phyloP scores from a whole-genome alignment of 2,797 vertebrate genomes.

The Spatula versicolor region DNA sequence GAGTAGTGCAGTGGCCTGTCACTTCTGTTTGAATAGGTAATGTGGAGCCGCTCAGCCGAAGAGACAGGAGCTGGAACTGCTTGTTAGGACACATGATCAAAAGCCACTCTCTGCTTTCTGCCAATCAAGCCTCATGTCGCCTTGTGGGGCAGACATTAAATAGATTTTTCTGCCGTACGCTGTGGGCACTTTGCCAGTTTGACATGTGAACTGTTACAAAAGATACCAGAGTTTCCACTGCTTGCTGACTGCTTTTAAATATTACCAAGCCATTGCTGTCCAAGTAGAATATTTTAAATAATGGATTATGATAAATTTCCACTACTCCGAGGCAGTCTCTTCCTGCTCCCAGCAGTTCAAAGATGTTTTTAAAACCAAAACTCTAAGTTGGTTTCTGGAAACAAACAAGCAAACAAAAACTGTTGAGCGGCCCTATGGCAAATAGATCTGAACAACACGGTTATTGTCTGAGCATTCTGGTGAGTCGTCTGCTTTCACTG shows the following conservation, averaged over 20 bases:
- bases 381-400: slow-evolving; percentile 50
- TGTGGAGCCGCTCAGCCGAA: slow-evolving; percentile 91
- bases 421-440: slow-evolving; percentile 22
- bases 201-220: slow-evolving; percentile 92
- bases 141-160: slow-evolving; percentile 94
- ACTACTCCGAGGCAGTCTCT: slow-evolving; percentile 47
- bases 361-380: slow-evolving; percentile 48
- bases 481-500: slow-evolving; percentile 46
- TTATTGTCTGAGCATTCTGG: slow-evolving; percentile 44
- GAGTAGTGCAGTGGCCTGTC: slow-evolving; percentile 89
- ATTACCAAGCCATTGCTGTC: slow-evolving; percentile 80
- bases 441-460: slow-evolving; percentile 46
- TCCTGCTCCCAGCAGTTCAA: slow-evolving; percentile 62
- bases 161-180: slow-evolving; percentile 88
- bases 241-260: slow-evolving; percentile 84
- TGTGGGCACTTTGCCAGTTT: slow-evolving; percentile 89
- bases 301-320: slow-evolving; percentile 74
- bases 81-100: slow-evolving; percentile 99
- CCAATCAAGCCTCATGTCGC: slow-evolving; percentile 95
- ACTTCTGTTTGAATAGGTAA: slow-evolving; percentile 99
- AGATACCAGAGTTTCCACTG: slow-evolving; percentile 82
- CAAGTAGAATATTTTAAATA: slow-evolving; percentile 78
- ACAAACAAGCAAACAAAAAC: slow-evolving; percentile 18
- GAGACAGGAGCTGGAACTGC: slow-evolving; percentile 96
- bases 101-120: slow-evolving; percentile 94